Percentiles rank a stretch among this genome's conserved stretches.
These are phyloP conservation scores for Crematogaster levior DNA, from an alignment of 2,888 invertebrate genomes.

Conservation along the genomic window DNA sequence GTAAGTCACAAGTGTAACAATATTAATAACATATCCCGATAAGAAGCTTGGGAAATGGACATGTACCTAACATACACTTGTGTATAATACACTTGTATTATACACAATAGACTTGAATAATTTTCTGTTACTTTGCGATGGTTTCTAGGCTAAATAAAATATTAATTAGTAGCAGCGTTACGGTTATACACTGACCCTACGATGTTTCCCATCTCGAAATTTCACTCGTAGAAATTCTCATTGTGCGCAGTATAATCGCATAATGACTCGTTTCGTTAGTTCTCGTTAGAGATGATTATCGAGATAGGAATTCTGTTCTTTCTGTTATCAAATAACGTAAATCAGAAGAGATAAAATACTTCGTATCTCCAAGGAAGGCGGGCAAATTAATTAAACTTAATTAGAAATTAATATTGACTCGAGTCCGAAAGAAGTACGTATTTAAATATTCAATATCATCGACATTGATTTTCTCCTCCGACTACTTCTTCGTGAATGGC, in stretches of 20 bases:
- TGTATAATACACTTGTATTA: too few relatives aligned
- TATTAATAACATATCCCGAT: constrained; percentile 21
- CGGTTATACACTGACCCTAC: neutral
- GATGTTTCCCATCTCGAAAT: constrained; percentile 29
- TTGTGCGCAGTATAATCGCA: neutral
- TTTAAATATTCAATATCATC: neutral
- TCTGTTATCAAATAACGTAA: neutral
- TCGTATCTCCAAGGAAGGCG: neutral
- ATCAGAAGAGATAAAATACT: neutral
- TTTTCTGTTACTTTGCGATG: neutral
- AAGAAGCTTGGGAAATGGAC: constrained; percentile 14
- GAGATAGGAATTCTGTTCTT: neutral
- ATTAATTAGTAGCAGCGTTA: constrained; percentile 27
- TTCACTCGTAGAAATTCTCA: constrained; percentile 18
- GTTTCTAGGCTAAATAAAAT: constrained; percentile 39
- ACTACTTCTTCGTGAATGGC: neutral
- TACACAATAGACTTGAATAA: constrained; percentile 25
- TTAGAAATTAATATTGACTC: neutral
- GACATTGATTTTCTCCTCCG: neutral
- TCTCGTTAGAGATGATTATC: constrained; percentile 12
- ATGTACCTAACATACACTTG: neutral
- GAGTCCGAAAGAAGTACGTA: neutral
- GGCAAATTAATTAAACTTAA: constrained; percentile 6
- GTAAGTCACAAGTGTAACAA: neutral
- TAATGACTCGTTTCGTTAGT: constrained; percentile 19